Conservation (phyloP, 2,888 invertebrate genomes). For the Nomada fabriciana region DNA sequence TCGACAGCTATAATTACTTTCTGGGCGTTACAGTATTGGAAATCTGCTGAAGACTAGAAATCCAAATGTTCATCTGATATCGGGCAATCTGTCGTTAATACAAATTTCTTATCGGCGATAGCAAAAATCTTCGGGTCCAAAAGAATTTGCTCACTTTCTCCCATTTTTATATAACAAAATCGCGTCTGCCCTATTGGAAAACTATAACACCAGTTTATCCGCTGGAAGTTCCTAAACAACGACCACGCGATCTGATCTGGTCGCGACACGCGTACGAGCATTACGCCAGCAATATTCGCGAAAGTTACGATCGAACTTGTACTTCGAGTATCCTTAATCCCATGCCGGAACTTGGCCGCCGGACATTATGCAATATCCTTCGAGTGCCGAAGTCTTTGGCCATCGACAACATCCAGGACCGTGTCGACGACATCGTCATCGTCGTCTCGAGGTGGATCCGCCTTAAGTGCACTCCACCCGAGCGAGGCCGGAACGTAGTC, state of each 20-base stretch:
- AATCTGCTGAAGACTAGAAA: no score
- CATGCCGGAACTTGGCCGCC: slow-evolving; percentile 52
- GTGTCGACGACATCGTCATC: slow-evolving; percentile 58
- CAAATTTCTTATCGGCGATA: no score
- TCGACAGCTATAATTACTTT: background rate
- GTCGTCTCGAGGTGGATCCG: slow-evolving; percentile 57
- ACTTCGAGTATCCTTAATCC: slow-evolving; percentile 27
- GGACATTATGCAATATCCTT: slow-evolving; percentile 69
- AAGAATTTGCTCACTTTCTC: background rate
- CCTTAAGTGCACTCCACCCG: slow-evolving; percentile 64
- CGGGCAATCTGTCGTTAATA: no score
- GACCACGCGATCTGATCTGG: background rate
- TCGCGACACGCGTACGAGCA: slow-evolving; percentile 62
- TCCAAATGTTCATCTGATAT: no score
- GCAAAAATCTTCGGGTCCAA: no score
- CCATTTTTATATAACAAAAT: background rate
- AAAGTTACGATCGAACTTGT: slow-evolving; percentile 61
- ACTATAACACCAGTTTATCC: slow-evolving; percentile 49
- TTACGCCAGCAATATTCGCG: slow-evolving; percentile 63
- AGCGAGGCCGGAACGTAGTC: slow-evolving; percentile 37
- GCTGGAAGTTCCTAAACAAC: slow-evolving; percentile 41
- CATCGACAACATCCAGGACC: slow-evolving; percentile 59
- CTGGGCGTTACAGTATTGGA: background rate
- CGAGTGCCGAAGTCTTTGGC: slow-evolving; percentile 51
- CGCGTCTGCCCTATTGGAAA: background rate